Evolutionary conservation across 92 coral and sea anemone genomes (phyloP).

Genomic region (Palythoa caribaeorum): DNA sequence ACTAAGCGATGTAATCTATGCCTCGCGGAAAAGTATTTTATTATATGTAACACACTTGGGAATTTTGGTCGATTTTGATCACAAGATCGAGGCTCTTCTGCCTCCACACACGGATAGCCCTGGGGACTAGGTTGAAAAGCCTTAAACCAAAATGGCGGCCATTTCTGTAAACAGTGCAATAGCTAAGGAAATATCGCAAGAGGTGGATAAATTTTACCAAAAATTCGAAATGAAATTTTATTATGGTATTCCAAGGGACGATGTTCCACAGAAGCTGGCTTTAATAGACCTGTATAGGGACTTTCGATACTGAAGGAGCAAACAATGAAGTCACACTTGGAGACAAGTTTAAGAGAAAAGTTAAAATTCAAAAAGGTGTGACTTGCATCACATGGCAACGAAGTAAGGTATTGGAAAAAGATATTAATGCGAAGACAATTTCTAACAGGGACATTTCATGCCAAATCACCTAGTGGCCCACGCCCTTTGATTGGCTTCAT

Average conservation of each 20-base stretch:
- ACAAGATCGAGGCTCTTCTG: conserved; percentile 52
- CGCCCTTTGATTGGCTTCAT: conserved; percentile 15
- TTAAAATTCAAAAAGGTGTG: conserved; percentile 52
- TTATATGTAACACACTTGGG: conserved; percentile 48
- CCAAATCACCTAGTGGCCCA: conserved; percentile 29
- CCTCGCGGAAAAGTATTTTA: no score
- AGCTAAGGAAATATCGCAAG: conserved; percentile 30
- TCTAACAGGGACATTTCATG: conserved; percentile 52
- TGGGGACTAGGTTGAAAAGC: conserved; percentile 36
- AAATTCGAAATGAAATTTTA: conserved; percentile 45
- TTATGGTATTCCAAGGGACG: conserved; percentile 43
- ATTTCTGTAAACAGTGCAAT: conserved; percentile 29
- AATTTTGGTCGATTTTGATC: conserved; percentile 41
- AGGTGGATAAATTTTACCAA: conserved; percentile 32
- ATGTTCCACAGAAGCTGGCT: conserved; percentile 50
- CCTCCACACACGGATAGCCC: conserved; percentile 30
- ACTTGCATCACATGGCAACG: conserved; percentile 62
- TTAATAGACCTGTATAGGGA: conserved; percentile 44
- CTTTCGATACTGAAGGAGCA: conserved; percentile 37
- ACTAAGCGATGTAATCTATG: no score
- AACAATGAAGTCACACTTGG: conserved; percentile 49
- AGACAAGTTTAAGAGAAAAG: conserved; percentile 48
- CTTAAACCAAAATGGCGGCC: conserved; percentile 56
- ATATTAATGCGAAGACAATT: conserved; percentile 43
- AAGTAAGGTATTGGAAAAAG: conserved; percentile 56